phyloP scores from a whole-genome alignment of 2,797 vertebrate species.

The Falco cherrug region DNA sequence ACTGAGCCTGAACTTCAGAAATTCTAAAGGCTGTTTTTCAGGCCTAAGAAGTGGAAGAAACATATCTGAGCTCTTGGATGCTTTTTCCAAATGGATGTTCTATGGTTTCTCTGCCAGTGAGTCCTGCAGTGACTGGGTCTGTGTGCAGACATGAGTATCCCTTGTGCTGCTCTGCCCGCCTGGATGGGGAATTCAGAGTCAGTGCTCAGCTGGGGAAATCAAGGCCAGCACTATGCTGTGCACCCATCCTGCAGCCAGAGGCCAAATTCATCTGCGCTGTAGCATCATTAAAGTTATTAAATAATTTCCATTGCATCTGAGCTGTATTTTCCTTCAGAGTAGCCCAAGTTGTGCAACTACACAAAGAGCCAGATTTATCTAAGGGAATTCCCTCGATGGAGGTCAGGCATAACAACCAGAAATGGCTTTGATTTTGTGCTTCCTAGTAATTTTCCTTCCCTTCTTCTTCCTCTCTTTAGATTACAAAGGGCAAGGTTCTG shows the following conservation, averaged over 20 bases:
- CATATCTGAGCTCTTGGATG: neutral
- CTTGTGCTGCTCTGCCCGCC: neutral
- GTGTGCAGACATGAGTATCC: neutral
- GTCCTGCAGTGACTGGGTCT: neutral
- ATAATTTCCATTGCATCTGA: neutral
- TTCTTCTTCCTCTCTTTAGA: neutral
- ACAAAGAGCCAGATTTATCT: neutral
- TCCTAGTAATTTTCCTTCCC: neutral
- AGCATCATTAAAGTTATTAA: neutral
- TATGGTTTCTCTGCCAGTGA: neutral
- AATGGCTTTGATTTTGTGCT: neutral
- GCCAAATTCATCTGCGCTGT: neutral
- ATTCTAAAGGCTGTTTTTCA: slow-evolving; percentile 1
- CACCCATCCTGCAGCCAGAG: neutral
- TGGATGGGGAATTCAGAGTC: neutral
- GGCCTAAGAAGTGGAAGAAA: neutral
- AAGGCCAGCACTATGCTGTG: neutral
- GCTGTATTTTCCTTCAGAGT: neutral
- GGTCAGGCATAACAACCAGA: fast-evolving
- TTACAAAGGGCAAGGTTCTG: neutral
- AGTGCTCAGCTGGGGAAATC: neutral
- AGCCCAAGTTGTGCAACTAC: neutral
- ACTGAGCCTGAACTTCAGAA: neutral
- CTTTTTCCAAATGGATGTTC: neutral
- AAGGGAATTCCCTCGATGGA: neutral